Percentiles rank a stretch among this genome's conserved stretches.
These are phyloP conservation scores for Acromyrmex charruanus DNA, from an alignment of 1,140 invertebrate genomes.

Conservation along the genomic window DNA sequence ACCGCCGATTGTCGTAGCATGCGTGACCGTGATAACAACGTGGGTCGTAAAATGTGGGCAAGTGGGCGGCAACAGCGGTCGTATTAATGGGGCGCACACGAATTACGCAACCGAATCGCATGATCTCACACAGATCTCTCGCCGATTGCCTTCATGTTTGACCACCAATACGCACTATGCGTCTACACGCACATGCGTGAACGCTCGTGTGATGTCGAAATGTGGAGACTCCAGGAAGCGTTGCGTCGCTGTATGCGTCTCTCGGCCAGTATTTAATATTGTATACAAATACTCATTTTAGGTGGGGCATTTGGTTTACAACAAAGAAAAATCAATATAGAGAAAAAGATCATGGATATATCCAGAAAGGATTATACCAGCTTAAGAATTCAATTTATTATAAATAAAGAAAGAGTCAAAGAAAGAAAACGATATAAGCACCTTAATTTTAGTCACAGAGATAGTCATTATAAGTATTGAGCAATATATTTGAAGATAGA, in stretches of 20 bases:
- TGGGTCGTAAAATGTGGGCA: conserved; percentile 67
- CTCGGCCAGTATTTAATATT: not conserved
- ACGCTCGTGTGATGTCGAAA: not conserved
- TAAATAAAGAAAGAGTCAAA: not conserved
- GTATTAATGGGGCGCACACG: conserved; percentile 64
- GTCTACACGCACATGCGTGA: not conserved
- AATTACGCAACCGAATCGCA: conserved; percentile 78
- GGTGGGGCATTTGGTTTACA: not conserved
- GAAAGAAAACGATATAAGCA: not conserved
- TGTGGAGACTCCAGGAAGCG: conserved; percentile 10
- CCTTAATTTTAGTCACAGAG: conserved; percentile 2
- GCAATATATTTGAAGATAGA: not conserved
- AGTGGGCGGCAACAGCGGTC: conserved; percentile 68
- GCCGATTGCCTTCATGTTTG: conserved; percentile 63
- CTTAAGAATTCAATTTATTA: not conserved
- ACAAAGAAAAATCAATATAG: not conserved
- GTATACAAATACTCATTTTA: not conserved
- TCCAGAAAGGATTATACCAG: not conserved
- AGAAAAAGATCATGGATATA: not conserved
- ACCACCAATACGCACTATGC: not conserved
- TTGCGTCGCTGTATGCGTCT: conserved; percentile 1
- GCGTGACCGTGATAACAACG: conserved; percentile 54
- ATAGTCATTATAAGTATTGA: not conserved
- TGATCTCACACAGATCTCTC: conserved; percentile 78
- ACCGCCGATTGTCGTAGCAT: not conserved